Evolutionary conservation across 2,888 invertebrate species (phyloP).

Genomic region (Apodemia duryi): DNA sequence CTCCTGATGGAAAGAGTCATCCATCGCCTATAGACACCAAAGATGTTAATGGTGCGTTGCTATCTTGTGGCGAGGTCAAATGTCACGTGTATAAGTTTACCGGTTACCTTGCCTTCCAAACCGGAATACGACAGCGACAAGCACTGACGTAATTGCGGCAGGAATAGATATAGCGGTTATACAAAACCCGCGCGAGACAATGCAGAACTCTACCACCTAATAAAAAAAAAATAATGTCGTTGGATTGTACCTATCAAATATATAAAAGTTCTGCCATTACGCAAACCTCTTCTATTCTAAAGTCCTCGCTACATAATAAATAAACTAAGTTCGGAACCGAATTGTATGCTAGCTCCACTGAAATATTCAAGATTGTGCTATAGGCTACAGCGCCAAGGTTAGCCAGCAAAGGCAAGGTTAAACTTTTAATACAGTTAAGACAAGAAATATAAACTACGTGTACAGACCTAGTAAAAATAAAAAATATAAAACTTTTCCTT

Average conservation of each 20-base stretch:
- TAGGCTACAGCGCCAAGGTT: constrained; percentile 13
- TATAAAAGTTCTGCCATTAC: neutral
- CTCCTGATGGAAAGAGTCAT: too few species aligned
- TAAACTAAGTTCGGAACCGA: constrained; percentile 13
- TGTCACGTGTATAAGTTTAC: too few species aligned
- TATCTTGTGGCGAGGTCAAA: too few species aligned
- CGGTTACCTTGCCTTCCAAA: too few species aligned
- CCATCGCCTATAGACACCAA: too few species aligned
- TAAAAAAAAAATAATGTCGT: neutral
- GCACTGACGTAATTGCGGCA: too few species aligned
- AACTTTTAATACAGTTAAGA: neutral
- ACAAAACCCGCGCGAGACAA: too few species aligned
- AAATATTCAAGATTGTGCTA: constrained; percentile 16
- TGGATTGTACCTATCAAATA: neutral
- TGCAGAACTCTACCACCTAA: too few species aligned
- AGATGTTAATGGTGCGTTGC: too few species aligned
- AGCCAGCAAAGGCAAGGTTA: neutral
- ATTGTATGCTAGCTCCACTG: constrained; percentile 6
- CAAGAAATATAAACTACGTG: neutral
- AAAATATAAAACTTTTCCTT: too few species aligned
- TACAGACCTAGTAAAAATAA: neutral
- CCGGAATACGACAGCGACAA: too few species aligned
- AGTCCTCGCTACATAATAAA: constrained; percentile 17
- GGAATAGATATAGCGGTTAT: too few species aligned
- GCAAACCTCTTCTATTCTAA: neutral